Percentiles rank a stretch among this genome's conserved stretches.
phyloP scores from a whole-genome alignment of 1,140 invertebrate genomes.

The Orussus abietinus region DNA sequence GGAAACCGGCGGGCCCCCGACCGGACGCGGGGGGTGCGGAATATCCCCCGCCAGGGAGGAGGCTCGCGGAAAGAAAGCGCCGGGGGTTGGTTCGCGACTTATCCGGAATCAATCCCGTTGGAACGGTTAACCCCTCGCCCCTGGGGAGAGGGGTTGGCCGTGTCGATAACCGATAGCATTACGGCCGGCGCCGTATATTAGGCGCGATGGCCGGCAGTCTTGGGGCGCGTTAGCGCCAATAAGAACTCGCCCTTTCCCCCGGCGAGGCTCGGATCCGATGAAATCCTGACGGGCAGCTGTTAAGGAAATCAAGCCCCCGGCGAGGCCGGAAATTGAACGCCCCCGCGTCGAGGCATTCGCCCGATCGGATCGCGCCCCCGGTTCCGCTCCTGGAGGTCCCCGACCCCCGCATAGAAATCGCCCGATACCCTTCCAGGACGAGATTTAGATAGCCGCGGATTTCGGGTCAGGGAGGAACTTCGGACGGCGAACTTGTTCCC shows the following conservation, averaged over 20 bases:
- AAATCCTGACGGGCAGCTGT: constrained; percentile 12
- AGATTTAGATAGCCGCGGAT: too few relatives aligned
- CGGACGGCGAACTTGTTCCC: too few relatives aligned
- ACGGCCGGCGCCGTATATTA: constrained; percentile 8
- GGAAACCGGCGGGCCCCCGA: constrained; percentile 8
- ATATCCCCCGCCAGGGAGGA: background rate
- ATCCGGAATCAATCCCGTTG: constrained; percentile 41
- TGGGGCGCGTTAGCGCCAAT: background rate
- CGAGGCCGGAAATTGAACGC: constrained; percentile 20
- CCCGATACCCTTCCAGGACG: too few relatives aligned
- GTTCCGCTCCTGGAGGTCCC: too few relatives aligned
- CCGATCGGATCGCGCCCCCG: too few relatives aligned
- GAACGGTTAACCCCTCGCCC: constrained; percentile 16
- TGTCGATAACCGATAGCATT: constrained; percentile 3
- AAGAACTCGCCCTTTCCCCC: background rate
- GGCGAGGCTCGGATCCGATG: background rate
- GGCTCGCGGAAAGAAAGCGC: too few relatives aligned
- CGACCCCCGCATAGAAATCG: too few relatives aligned
- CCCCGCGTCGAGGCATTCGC: constrained; percentile 10
- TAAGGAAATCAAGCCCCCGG: constrained; percentile 19
- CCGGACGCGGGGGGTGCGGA: background rate
- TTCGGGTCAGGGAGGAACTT: too few relatives aligned
- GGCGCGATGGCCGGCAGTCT: background rate
- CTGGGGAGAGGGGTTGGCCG: constrained; percentile 6
- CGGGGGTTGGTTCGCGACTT: constrained; percentile 36